Conservation (phyloP, 2,888 invertebrate genomes). For the Drosophila putrida region DNA sequence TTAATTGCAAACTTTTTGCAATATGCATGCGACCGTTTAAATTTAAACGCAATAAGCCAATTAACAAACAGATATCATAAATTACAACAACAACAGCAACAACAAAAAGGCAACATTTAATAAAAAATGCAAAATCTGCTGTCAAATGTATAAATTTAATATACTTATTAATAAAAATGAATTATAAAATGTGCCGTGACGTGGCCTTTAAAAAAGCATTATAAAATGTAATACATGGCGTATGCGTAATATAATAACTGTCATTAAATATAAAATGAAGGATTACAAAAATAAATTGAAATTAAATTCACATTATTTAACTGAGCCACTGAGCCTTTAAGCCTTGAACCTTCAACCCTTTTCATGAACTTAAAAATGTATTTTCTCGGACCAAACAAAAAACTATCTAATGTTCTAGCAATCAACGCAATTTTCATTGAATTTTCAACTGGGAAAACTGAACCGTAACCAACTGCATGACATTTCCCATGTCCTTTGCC, state of each 20-base stretch:
- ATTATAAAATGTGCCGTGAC: background rate
- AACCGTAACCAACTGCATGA: slow-evolving; percentile 46
- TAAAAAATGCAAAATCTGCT: slow-evolving; percentile 11
- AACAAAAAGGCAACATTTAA: background rate
- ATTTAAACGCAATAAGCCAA: slow-evolving; percentile 29
- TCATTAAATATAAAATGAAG: background rate
- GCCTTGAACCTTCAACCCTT: slow-evolving; percentile 8
- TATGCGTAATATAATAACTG: background rate
- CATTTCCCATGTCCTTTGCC: slow-evolving; percentile 47
- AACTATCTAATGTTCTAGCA: slow-evolving; percentile 1
- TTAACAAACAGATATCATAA: slow-evolving; percentile 30
- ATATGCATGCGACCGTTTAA: slow-evolving; percentile 22
- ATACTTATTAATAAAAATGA: background rate
- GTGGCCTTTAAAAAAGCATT: background rate
- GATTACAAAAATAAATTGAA: background rate
- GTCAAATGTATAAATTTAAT: slow-evolving; percentile 5
- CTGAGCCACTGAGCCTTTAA: too few relatives aligned
- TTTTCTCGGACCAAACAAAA: background rate
- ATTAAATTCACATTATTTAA: background rate
- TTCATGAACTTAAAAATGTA: background rate
- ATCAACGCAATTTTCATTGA: slow-evolving; percentile 31
- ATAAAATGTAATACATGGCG: background rate
- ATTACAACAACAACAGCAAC: background rate
- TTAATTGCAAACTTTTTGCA: slow-evolving; percentile 51
- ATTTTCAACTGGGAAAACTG: background rate